Evolutionary conservation across 2,888 invertebrate genomes (phyloP).

Genomic region (Hetaerina titia): DNA sequence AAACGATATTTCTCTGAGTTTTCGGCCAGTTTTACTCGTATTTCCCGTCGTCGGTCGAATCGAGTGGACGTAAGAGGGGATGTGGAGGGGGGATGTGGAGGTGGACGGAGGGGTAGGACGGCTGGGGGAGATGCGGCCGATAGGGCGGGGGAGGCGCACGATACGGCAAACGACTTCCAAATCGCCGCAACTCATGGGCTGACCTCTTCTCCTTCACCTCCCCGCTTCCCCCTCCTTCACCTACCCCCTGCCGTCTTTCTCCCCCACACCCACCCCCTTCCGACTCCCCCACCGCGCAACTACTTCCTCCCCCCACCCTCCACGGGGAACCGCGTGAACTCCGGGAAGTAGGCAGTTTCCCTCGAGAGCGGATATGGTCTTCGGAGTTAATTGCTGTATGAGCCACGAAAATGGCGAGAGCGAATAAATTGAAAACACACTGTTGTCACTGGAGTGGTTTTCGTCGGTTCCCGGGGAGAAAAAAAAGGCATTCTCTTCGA

Average conservation of each 20-base stretch:
- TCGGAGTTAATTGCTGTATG: background rate
- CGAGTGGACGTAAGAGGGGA: too few species aligned
- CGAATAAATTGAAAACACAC: too few species aligned
- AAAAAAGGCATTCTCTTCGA: too few species aligned
- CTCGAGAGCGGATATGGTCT: too few species aligned
- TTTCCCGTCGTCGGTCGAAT: too few species aligned
- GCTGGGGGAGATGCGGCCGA: too few species aligned
- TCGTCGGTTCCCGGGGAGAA: too few species aligned
- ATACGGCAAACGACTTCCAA: background rate
- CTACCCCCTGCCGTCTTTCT: background rate
- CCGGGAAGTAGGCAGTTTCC: background rate
- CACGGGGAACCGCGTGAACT: background rate
- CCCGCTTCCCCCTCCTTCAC: background rate
- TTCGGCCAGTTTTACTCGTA: too few species aligned
- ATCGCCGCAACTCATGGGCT: background rate
- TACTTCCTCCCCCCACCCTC: background rate
- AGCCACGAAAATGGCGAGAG: background rate
- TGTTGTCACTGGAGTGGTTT: too few species aligned
- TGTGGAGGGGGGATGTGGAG: too few species aligned
- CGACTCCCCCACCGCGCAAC: background rate
- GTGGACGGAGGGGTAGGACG: too few species aligned
- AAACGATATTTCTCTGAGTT: too few species aligned
- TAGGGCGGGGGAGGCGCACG: background rate
- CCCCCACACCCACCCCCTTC: background rate
- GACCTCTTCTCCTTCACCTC: background rate